These are phyloP conservation scores for Phaethon lepturus DNA, from an alignment of 2,113 vertebrate genomes.

Conservation along the genomic window DNA sequence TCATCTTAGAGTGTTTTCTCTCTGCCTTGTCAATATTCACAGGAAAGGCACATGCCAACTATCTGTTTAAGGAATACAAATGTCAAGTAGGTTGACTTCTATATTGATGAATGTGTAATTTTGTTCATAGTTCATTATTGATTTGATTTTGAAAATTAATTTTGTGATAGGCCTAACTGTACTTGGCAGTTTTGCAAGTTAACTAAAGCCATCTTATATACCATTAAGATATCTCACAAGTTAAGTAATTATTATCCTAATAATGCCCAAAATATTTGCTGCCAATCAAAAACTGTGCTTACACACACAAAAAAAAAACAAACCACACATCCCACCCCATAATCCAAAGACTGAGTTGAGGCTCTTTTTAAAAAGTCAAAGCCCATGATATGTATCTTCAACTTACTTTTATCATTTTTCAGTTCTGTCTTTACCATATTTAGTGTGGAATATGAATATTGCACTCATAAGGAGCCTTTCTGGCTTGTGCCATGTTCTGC, in stretches of 20 bases:
- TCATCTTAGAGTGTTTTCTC: neutral
- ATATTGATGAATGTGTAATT: neutral
- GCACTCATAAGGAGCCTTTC: neutral
- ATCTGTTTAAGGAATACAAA: neutral
- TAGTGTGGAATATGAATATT: neutral
- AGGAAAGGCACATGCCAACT: neutral
- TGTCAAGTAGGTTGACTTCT: neutral
- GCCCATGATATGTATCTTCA: neutral
- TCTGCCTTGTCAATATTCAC: neutral
- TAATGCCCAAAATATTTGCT: neutral
- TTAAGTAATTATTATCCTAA: neutral
- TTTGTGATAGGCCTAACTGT: neutral
- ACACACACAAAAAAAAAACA: neutral
- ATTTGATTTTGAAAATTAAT: constrained; percentile 26
- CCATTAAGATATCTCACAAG: neutral
- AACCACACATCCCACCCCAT: neutral
- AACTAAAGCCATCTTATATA: neutral
- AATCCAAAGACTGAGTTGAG: neutral
- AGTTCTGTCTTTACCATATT: neutral
- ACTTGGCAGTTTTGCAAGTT: neutral
- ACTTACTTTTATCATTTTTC: neutral
- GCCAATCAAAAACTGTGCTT: neutral
- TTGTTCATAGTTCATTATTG: constrained; percentile 31
- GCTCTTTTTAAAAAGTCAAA: neutral
- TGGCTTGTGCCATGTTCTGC: neutral